These are phyloP conservation scores for Drosophila anceps DNA, from an alignment of 2,888 invertebrate species.

Conservation along the genomic window DNA sequence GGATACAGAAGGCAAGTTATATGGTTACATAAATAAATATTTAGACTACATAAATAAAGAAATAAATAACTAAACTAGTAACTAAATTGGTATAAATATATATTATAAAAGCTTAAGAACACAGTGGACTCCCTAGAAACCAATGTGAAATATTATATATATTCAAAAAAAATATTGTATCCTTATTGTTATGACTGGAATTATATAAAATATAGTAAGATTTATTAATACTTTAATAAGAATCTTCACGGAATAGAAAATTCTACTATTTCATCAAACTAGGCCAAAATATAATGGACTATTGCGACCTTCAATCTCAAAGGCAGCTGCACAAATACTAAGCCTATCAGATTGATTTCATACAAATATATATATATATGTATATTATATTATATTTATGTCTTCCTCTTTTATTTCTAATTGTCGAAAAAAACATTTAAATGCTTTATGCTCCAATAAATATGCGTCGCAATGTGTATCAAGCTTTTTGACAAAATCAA, in stretches of 20 bases:
- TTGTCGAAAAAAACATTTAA: background rate
- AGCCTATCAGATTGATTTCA: background rate
- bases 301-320: background rate
- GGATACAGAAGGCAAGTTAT: background rate
- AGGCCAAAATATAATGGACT: background rate
- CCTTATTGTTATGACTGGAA: background rate
- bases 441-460: background rate
- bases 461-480: background rate
- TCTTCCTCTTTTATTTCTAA: background rate
- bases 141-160: too few species aligned
- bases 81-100: too few species aligned
- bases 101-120: too few species aligned
- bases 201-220: background rate
- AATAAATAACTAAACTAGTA: too few species aligned
- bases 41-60: background rate
- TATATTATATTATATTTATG: too few species aligned
- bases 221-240: background rate
- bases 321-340: background rate
- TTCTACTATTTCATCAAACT: background rate
- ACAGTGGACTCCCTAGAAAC: too few species aligned
- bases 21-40: background rate
- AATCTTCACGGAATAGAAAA: background rate
- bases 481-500: background rate
- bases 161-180: background rate
- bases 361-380: background rate